Conservation (phyloP, 53 echinoderm and acorn worm species). For the Mesocentrotus franciscanus region DNA sequence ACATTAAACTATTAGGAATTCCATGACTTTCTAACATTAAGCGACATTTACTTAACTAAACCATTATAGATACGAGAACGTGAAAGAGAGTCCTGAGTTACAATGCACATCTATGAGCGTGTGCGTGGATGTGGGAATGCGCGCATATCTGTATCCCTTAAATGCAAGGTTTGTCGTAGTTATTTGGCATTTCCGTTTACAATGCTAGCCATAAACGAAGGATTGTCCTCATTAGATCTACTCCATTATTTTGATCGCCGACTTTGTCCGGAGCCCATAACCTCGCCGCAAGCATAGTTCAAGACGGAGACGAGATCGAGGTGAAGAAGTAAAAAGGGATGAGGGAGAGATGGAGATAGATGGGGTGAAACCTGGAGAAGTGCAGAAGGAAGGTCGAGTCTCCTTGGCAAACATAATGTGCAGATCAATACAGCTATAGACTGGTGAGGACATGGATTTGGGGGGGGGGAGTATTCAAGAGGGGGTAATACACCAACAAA, state of each 20-base stretch:
- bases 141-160: background rate
- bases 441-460: background rate
- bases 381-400: constrained; percentile 37
- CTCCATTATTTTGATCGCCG: background rate
- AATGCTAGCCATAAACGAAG: background rate
- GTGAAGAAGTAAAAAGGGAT: background rate
- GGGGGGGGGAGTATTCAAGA: background rate
- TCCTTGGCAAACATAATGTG: constrained; percentile 17
- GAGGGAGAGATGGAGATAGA: background rate
- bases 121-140: background rate
- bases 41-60: background rate
- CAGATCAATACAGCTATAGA: background rate
- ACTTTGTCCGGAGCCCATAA: background rate
- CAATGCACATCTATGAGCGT: background rate
- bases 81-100: background rate
- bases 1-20: background rate
- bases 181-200: constrained; percentile 7
- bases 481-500: background rate
- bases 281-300: background rate
- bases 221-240: constrained; percentile 7
- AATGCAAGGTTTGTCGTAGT: background rate
- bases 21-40: background rate
- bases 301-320: background rate
- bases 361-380: background rate
- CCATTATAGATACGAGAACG: background rate